Evolutionary conservation across 1,140 invertebrate genomes (phyloP), one percentile per base, ranked within the genome.

Genomic region (Megalonaias nervosa): DNA sequence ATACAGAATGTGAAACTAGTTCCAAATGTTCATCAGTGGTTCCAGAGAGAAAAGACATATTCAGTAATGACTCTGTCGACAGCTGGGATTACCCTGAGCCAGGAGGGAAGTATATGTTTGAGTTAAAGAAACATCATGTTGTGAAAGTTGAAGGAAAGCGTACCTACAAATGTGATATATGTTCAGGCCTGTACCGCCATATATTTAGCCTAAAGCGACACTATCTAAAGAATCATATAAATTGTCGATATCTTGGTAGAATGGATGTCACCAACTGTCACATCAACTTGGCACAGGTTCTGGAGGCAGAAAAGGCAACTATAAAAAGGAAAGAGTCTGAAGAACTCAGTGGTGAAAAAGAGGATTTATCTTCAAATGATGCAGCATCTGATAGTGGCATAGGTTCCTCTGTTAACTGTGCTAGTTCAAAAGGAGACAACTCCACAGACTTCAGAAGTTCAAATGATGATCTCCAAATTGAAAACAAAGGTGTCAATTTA

Each of bases 151-250:
- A 88, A 60, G 89, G 89, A n/a, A 84, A 87, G 31, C 90, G 90
- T 66, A 23, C 90, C 21, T 93, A 88, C 72, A 87, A 87, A 31
- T 93, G 93, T 88, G 92, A 93, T 81, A 89, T 93, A 26, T 93
- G 93, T 84, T 81, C 81, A 12, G 89, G 88, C 9, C 82, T 90
- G 1, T 93, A 93, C 82, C 87, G 90, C 58, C 91, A 93, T 75
- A 89, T 89, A 19, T 92, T 92, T 75, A 93, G 92, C 81, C 82
- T 93, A 6, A 93, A 93, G 79, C 87, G 92, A 31, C 93, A 93
- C 82, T 93, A 92, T 74, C 79, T 93, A 26, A 86, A 92, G n/a
- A 90, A 88, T 76, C 93, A 93, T 83, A 89, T 93, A 9, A 93
- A 93, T 78, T 89, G 89, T 77, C 86, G 89, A 71, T 93, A 92